Conservation (phyloP, 2,797 vertebrate species). For the Siniperca obscura region DNA sequence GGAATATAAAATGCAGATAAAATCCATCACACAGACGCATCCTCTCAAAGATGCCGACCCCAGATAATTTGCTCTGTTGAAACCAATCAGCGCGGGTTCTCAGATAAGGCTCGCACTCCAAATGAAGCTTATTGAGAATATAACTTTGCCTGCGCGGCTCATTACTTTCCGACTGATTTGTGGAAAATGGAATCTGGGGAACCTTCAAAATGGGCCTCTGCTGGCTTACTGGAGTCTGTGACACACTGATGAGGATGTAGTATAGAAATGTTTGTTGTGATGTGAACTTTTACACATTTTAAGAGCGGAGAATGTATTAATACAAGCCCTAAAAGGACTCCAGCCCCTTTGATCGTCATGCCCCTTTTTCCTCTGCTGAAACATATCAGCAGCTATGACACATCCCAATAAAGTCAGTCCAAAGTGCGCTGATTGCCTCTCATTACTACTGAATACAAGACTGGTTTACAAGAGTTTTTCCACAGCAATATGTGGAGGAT, state of each 20-base stretch:
- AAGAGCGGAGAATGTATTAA: slow-evolving; percentile 19
- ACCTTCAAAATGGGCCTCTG: slow-evolving; percentile 16
- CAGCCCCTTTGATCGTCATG: slow-evolving; percentile 18
- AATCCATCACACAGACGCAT: slow-evolving; percentile 74
- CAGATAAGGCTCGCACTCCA: slow-evolving; percentile 50
- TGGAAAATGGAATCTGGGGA: slow-evolving; percentile 39
- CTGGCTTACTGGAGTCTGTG: slow-evolving; percentile 17
- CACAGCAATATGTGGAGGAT: slow-evolving; percentile 72
- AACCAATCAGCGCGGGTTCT: slow-evolving; percentile 51
- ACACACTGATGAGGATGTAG: slow-evolving; percentile 21
- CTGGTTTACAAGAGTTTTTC: slow-evolving; percentile 66
- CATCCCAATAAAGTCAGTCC: slow-evolving; percentile 25
- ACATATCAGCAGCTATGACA: slow-evolving; percentile 24
- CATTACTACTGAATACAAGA: slow-evolving; percentile 43
- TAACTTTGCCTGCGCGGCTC: slow-evolving; percentile 27
- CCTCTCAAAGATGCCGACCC: slow-evolving; percentile 68
- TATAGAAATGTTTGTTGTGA: slow-evolving; percentile 23
- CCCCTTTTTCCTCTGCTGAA: slow-evolving; percentile 10
- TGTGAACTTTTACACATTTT: slow-evolving; percentile 18
- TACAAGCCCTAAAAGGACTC: slow-evolving; percentile 19
- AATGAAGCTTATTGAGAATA: slow-evolving; percentile 54
- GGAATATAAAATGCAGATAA: slow-evolving; percentile 79
- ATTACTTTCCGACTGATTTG: slow-evolving; percentile 47
- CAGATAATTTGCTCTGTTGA: slow-evolving; percentile 57
- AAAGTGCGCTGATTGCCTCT: background rate